Conservation (phyloP, 2,797 vertebrate genomes). For the Gephyroberyx darwinii region DNA sequence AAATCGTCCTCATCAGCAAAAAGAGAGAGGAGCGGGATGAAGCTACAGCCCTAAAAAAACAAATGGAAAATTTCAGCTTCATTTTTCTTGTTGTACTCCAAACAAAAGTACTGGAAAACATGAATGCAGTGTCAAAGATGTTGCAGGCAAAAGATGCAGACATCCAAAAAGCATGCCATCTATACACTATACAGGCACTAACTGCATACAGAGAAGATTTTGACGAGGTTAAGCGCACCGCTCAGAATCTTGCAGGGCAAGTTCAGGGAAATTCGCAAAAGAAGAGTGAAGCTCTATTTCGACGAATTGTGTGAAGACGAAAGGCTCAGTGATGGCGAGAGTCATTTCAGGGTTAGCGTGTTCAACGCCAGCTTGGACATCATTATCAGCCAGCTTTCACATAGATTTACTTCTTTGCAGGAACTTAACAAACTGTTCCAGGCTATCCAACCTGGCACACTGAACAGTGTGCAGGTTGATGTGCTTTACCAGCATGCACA, state of each 20-base stretch:
- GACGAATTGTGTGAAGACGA: slow-evolving; percentile 19
- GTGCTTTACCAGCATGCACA: too few species aligned
- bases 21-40: slow-evolving; percentile 13
- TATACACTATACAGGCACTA: slow-evolving; percentile 5
- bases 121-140: slow-evolving; percentile 17
- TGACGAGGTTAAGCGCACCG: slow-evolving; percentile 11
- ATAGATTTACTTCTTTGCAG: slow-evolving; percentile 10
- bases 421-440: slow-evolving; percentile 6
- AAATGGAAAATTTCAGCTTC: slow-evolving; percentile 9
- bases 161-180: slow-evolving; percentile 4
- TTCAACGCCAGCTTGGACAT: slow-evolving; percentile 22
- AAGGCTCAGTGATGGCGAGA: slow-evolving; percentile 9
- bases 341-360: slow-evolving; percentile 10
- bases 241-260: slow-evolving; percentile 6
- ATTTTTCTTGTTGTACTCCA: slow-evolving; percentile 15
- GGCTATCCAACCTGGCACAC: slow-evolving; percentile 1
- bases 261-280: slow-evolving; percentile 3
- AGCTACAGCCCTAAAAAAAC: slow-evolving; percentile 8
- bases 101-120: slow-evolving; percentile 6
- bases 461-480: neutral
- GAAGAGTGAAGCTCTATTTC: slow-evolving; percentile 14
- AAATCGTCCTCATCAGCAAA: slow-evolving; percentile 7
- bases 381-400: slow-evolving; percentile 26
- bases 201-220: slow-evolving; percentile 8
- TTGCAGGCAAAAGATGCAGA: slow-evolving; percentile 15